Evolutionary conservation across 2,888 invertebrate genomes (phyloP), one percentile per base, ranked within the genome.

Genomic region (Urechis unicinctus): DNA sequence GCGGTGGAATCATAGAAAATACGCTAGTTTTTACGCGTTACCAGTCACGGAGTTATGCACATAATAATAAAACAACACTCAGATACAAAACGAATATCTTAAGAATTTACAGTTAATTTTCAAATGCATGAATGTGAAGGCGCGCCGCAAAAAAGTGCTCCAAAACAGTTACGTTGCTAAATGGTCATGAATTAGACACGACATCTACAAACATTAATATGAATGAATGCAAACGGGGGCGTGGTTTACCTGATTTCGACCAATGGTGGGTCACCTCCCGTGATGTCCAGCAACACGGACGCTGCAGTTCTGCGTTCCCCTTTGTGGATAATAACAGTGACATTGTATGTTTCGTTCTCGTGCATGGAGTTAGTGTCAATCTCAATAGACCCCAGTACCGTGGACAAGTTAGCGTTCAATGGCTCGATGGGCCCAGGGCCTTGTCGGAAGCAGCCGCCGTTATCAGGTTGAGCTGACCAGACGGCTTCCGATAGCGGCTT

Each of bases 381-480:
- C 4, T 57, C 57, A 9, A 69, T 47, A 3, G 24, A 25, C 25
- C 49, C 24, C 2, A 26, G 13, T 3, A 21, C 52, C 13, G n/a
- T 5, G 21, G n/a, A n/a, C 31, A 21, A 26, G 9, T 21, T 6
- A 21, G 30, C 26, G 21, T 30, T 24, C 28, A 21, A 45, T 36
- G 46, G 48, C 30, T 53, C 53, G 22, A 66, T 53, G 6, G 42
- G 43, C 1, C 64, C 63, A n/a, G 63, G 64, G 0, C 66, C 60
- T 25, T 49, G 53, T n/a, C 60, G 50, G 55, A 68, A 68, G 51
- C 68, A 68, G 0, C 68, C 68, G 5, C 68, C 66, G 4, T 26
- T 36, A 50, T 64, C 59, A 17, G 55, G 13, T 17, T 13, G 36
- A 9, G 36, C 9, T 9, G 13, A 2, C 9, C 52, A 31, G 17